Evolutionary conservation across 2,797 vertebrate species (phyloP), one percentile per base, ranked within the genome.

Genomic region (Sebastes melanostomus): DNA sequence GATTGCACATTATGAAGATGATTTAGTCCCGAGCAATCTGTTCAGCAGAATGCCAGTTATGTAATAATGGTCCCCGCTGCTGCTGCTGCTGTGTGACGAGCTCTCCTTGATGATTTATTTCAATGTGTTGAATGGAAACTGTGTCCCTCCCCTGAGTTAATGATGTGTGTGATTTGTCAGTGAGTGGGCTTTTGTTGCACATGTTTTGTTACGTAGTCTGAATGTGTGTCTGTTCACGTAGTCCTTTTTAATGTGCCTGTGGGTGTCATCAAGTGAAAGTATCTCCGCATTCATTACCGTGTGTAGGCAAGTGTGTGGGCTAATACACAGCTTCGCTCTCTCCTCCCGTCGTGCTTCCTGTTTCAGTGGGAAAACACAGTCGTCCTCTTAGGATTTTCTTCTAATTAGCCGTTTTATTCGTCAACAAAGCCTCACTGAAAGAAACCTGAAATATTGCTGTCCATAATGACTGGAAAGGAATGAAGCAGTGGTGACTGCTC

Each of bases 181-280:
- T 27, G 75, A 77, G 79, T 74, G 76, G 80, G 80, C 77, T 87
- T 89, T 84, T 86, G 78, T 63, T 81, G 66, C 66, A 59, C 71
- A 46, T 72, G 83, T 89, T 80, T 78, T 36, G 72, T 78, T 75
- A 29, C 6, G 4, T 72, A 52, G 73, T 73, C 70, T 75, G 74
- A 81, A 59, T 59, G 59, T 52, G 84, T 42, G 63, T 50, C 54
- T 61, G 75, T 60, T 52, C 81, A 81, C 32, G 0, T 81, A 78
- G 54, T 69, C 22, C 68, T 62, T 58, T 72, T 78, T 74, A 78
- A 84, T 80, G 77, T 27, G 80, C 72, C 68, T 60, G 90, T 93
- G 92, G 83, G 91, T 84, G 89, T 90, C 79, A 81, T 87, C 73
- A 30, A 86, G 77, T 66, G 74, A 87, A 78, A 85, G 82, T 24